Percentiles rank a stretch among this genome's conserved stretches.
Evolutionary conservation across 2,888 invertebrate genomes (phyloP).

Genomic region (Meteorus cinctellus): DNA sequence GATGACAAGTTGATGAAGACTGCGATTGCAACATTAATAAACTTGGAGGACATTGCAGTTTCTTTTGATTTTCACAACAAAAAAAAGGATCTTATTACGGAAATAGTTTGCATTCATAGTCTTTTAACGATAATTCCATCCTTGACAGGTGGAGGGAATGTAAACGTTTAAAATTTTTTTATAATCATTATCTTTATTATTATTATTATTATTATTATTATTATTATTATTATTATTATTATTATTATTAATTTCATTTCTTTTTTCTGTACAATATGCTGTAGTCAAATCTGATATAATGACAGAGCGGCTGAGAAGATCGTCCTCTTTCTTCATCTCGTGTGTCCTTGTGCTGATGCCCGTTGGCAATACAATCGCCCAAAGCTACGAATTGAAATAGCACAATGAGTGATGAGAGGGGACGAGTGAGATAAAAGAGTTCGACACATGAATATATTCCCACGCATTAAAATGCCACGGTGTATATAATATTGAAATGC

Average conservation of each 20-base stretch:
- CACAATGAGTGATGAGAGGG: not conserved
- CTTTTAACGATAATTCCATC: not conserved
- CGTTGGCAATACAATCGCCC: not conserved
- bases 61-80: not conserved
- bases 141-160: not conserved
- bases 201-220: no score
- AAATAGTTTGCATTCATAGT: not conserved
- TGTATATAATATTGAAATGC: not conserved
- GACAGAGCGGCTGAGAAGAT: not conserved
- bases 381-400: constrained; percentile 1
- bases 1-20: not conserved
- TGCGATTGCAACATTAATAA: not conserved
- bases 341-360: constrained; percentile 1
- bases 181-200: not conserved
- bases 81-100: not conserved
- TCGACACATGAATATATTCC: not conserved
- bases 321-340: not conserved
- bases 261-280: not conserved
- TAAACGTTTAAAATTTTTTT: not conserved
- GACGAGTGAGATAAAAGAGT: not conserved
- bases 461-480: constrained; percentile 6
- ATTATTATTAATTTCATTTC: not conserved
- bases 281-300: not conserved
- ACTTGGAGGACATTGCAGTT: not conserved
- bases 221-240: not conserved